Conservation (phyloP, 2,797 vertebrate species). For the Xiphophorus birchmanni region DNA sequence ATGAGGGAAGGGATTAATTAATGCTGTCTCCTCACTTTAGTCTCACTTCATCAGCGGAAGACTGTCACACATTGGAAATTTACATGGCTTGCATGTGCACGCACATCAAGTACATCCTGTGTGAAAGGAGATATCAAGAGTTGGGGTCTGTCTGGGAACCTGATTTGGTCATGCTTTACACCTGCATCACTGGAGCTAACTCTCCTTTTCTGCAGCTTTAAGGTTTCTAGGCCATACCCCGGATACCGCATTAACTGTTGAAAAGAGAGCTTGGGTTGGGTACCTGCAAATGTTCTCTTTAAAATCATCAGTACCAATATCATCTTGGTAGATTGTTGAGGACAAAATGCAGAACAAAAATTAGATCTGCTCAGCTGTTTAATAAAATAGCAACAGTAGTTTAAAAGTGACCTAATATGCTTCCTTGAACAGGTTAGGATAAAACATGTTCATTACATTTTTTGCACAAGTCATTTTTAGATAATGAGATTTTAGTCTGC, state of each 20-base stretch:
- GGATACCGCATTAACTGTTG: constrained; percentile 4
- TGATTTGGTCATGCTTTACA: constrained; percentile 1
- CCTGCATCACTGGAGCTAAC: background rate
- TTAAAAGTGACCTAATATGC: background rate
- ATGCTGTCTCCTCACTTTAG: constrained; percentile 11
- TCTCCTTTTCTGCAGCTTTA: constrained; percentile 5
- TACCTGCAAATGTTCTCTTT: background rate
- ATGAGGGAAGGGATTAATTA: constrained; percentile 28
- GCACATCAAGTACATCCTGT: constrained; percentile 12
- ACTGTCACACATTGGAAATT: constrained; percentile 15
- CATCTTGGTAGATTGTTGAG: background rate
- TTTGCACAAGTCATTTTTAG: no score
- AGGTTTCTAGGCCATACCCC: constrained; percentile 11
- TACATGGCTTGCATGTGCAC: background rate
- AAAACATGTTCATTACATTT: no score
- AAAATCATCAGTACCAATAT: background rate
- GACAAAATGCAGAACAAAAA: background rate
- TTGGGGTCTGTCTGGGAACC: background rate
- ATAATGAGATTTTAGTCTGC: no score
- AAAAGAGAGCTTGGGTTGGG: background rate
- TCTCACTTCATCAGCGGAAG: constrained; percentile 19
- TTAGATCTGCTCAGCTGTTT: background rate
- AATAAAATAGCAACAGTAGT: background rate
- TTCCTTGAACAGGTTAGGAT: no score
- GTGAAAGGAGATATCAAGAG: constrained; percentile 16